Evolutionary conservation across 2,888 invertebrate genomes (phyloP).

Genomic region (Diadromus collaris): DNA sequence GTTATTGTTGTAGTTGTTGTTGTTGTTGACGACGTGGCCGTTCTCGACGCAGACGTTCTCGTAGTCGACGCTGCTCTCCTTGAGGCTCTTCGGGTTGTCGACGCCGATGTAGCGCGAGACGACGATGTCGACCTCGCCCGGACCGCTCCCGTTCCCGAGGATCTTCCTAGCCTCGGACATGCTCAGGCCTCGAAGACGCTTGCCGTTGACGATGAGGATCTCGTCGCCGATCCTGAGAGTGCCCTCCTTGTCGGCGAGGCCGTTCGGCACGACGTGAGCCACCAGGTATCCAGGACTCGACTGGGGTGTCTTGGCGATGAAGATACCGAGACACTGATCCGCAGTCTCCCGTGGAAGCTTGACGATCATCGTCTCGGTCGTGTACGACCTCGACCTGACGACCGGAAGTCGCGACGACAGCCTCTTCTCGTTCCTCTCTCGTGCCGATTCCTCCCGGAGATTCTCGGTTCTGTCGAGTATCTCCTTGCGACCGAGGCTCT

Average conservation of each 20-base stretch:
- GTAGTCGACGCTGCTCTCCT: slow-evolving; percentile 87
- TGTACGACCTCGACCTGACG: slow-evolving; percentile 71
- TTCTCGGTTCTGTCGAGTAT: slow-evolving; percentile 34
- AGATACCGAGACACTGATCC: slow-evolving; percentile 86
- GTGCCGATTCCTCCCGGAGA: not conserved
- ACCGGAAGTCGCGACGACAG: slow-evolving; percentile 62
- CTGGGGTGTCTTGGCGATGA: slow-evolving; percentile 85
- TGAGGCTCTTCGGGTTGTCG: slow-evolving; percentile 79
- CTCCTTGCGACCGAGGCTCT: slow-evolving; percentile 39
- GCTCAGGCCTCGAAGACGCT: slow-evolving; percentile 84
- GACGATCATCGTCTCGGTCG: slow-evolving; percentile 80
- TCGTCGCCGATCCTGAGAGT: slow-evolving; percentile 86
- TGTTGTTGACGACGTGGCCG: slow-evolving; percentile 79
- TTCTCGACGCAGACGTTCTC: slow-evolving; percentile 82
- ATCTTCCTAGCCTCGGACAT: slow-evolving; percentile 86
- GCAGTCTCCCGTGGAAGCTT: slow-evolving; percentile 82
- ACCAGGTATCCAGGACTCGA: slow-evolving; percentile 84
- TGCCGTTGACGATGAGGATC: slow-evolving; percentile 87
- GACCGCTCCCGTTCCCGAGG: slow-evolving; percentile 82
- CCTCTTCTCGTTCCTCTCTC: not conserved
- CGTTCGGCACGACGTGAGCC: slow-evolving; percentile 87
- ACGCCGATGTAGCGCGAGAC: slow-evolving; percentile 82
- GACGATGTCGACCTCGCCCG: slow-evolving; percentile 85
- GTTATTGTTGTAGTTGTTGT: slow-evolving; percentile 66
- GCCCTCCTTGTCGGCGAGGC: slow-evolving; percentile 86